Conservation (phyloP, 2,797 vertebrate genomes). For the Echeneis naucrates region DNA sequence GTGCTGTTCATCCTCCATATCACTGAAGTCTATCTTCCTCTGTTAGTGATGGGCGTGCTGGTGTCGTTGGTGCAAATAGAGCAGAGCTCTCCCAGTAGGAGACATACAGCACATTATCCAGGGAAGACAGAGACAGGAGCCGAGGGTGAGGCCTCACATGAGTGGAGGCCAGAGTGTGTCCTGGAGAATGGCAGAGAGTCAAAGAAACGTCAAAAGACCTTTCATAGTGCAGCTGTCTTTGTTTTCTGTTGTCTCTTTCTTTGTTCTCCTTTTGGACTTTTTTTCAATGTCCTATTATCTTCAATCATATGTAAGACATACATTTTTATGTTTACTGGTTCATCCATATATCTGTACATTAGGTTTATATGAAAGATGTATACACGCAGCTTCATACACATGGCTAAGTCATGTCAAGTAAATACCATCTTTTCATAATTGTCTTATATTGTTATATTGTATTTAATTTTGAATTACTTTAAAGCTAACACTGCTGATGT, state of each 20-base stretch:
- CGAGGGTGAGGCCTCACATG: constrained; percentile 59
- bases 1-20: constrained; percentile 51
- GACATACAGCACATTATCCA: constrained; percentile 51
- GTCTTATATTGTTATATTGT: neutral
- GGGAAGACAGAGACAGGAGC: constrained; percentile 53
- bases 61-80: constrained; percentile 43
- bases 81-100: constrained; percentile 26
- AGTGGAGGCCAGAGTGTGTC: constrained; percentile 71
- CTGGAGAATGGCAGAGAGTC: constrained; percentile 70
- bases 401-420: neutral
- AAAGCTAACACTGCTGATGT: neutral
- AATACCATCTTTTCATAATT: neutral
- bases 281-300: neutral
- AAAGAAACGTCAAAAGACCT: constrained; percentile 49
- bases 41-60: constrained; percentile 23
- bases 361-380: neutral
- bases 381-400: neutral
- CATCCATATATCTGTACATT: too few species aligned
- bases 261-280: neutral
- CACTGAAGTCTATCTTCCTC: constrained; percentile 55
- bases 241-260: neutral
- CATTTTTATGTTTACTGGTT: neutral
- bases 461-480: neutral
- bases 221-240: constrained; percentile 7
- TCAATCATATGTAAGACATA: neutral